phyloP scores from a whole-genome alignment of 2,797 vertebrate species.

The Anomalospiza imberbis region DNA sequence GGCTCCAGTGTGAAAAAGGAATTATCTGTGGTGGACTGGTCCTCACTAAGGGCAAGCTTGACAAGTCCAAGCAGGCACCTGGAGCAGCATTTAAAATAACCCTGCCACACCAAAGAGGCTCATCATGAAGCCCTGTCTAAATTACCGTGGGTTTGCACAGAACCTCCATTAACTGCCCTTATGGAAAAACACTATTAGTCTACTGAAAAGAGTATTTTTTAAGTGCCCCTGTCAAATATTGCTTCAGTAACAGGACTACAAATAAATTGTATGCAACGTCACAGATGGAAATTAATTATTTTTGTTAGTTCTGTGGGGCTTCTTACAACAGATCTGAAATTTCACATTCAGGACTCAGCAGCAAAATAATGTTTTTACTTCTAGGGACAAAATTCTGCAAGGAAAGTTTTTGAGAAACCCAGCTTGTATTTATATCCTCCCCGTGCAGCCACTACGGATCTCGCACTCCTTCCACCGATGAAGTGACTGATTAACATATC shows the following conservation, averaged over 20 bases:
- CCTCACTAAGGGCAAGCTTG: constrained; percentile 30
- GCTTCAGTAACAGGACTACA: constrained; percentile 31
- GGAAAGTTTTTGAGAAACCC: constrained; percentile 56
- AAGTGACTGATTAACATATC: constrained; percentile 66
- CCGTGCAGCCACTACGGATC: constrained; percentile 39
- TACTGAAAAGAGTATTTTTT: constrained; percentile 9
- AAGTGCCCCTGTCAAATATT: constrained; percentile 25
- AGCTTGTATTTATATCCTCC: constrained; percentile 62
- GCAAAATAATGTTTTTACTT: constrained; percentile 33
- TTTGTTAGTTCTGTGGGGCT: constrained; percentile 23
- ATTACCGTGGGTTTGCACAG: constrained; percentile 38
- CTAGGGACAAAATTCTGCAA: constrained; percentile 59
- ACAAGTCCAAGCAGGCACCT: constrained; percentile 58
- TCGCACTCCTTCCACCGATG: constrained; percentile 53
- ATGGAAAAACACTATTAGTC: constrained; percentile 25
- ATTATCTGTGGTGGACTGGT: constrained; percentile 52
- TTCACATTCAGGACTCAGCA: background rate
- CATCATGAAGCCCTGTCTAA: constrained; percentile 11
- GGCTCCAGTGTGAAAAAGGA: constrained; percentile 47
- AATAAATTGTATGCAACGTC: constrained; percentile 21
- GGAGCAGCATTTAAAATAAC: constrained; percentile 54
- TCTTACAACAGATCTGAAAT: constrained; percentile 31
- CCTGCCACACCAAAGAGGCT: constrained; percentile 22
- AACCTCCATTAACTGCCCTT: constrained; percentile 43
- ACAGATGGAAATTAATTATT: constrained; percentile 53